These are phyloP conservation scores for Piscicola geometra DNA, from an alignment of 2,888 invertebrate species.

Conservation along the genomic window DNA sequence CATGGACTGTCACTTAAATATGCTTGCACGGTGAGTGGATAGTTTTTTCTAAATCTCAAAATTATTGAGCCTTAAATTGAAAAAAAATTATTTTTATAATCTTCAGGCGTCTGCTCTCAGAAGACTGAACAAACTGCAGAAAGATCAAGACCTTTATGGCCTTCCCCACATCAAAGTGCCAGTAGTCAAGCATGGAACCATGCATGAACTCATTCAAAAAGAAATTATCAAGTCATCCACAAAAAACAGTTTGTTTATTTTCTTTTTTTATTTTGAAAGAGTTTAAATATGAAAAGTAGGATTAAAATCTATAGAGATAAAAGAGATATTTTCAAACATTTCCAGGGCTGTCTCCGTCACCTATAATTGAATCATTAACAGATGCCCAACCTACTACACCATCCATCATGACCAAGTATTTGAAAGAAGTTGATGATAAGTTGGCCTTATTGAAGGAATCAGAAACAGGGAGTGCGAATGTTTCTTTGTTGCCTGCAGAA, in stretches of 20 bases:
- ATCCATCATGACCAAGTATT: not conserved
- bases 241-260: not conserved
- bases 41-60: not conserved
- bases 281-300: not conserved
- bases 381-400: not conserved
- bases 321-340: not conserved
- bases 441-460: not conserved
- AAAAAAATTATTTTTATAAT: not conserved
- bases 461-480: not conserved
- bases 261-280: not conserved
- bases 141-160: not conserved
- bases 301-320: not conserved
- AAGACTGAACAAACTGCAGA: conserved; percentile 8
- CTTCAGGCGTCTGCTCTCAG: not conserved
- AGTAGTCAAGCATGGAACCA: conserved; percentile 4
- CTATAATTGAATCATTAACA: not conserved
- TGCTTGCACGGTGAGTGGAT: not conserved
- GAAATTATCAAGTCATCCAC: not conserved
- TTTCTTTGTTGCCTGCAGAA: not conserved
- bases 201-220: conserved; percentile 4
- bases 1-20: conserved; percentile 1
- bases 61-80: not conserved
- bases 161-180: conserved; percentile 1
- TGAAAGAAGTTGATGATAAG: conserved; percentile 3
- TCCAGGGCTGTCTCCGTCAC: not conserved